Conservation (phyloP, 2,113 vertebrate species). For the Ciconia boyciana region DNA sequence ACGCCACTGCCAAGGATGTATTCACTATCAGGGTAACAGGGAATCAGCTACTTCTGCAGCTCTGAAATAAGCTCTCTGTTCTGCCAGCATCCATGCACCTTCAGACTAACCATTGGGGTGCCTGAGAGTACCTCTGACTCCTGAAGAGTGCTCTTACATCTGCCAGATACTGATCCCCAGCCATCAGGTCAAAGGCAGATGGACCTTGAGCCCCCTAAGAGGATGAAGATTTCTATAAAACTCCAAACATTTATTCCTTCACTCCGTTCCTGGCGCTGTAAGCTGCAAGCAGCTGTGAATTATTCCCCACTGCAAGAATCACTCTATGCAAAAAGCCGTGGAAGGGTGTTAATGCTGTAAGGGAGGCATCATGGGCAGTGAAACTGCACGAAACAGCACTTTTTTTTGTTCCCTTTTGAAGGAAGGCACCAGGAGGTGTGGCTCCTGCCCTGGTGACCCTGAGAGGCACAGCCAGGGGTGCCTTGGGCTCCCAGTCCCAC, state of each 20-base stretch:
- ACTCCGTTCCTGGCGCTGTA: background rate
- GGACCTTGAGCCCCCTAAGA: background rate
- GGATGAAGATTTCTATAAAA: background rate
- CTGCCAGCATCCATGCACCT: background rate
- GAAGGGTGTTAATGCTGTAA: background rate
- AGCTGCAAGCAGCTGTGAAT: background rate
- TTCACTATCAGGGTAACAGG: background rate
- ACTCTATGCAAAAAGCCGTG: background rate
- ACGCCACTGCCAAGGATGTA: background rate
- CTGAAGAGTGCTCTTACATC: background rate
- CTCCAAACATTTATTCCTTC: background rate
- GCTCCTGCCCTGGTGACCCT: background rate
- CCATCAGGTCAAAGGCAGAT: background rate
- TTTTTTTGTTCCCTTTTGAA: background rate
- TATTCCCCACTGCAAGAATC: background rate
- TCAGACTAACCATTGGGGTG: background rate
- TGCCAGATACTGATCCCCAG: background rate
- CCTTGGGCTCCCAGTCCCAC: background rate
- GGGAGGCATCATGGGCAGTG: background rate
- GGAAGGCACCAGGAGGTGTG: background rate
- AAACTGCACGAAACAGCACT: background rate
- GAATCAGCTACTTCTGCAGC: background rate
- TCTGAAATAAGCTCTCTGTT: background rate
- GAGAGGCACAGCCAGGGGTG: background rate
- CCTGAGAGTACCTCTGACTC: background rate